phyloP scores from a whole-genome alignment of 2,113 vertebrate genomes.

The Chaetops frenatus region DNA sequence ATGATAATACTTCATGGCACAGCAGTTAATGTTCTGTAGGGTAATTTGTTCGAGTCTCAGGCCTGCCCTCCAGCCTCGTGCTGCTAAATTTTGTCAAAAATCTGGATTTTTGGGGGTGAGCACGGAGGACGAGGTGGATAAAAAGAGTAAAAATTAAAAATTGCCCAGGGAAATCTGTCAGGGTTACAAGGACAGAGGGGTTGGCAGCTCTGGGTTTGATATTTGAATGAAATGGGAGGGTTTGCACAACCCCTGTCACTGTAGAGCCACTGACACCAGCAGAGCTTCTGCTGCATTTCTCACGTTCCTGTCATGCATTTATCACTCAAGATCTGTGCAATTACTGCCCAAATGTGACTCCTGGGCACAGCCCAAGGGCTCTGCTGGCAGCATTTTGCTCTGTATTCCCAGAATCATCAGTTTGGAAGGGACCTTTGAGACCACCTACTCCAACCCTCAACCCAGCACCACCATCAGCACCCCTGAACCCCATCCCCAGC shows the following conservation, averaged over 20 bases:
- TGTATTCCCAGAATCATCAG: no score
- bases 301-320: rapidly evolving
- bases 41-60: not conserved
- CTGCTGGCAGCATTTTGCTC: no score
- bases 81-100: not conserved
- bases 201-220: not conserved
- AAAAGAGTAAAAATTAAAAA: not conserved
- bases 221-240: rapidly evolving
- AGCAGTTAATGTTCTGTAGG: not conserved
- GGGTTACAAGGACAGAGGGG: not conserved
- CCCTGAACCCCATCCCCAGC: no score
- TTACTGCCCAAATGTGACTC: not conserved
- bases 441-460: no score
- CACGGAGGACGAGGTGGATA: not conserved
- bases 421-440: no score
- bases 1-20: not conserved
- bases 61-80: not conserved
- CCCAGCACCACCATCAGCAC: no score
- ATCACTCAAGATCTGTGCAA: no score
- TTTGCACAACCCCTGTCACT: not conserved
- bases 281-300: not conserved
- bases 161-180: not conserved
- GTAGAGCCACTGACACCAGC: rapidly evolving
- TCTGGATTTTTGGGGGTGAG: not conserved
- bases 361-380: no score